phyloP scores from a whole-genome alignment of 1,140 invertebrate genomes.

The Ruditapes philippinarum region DNA sequence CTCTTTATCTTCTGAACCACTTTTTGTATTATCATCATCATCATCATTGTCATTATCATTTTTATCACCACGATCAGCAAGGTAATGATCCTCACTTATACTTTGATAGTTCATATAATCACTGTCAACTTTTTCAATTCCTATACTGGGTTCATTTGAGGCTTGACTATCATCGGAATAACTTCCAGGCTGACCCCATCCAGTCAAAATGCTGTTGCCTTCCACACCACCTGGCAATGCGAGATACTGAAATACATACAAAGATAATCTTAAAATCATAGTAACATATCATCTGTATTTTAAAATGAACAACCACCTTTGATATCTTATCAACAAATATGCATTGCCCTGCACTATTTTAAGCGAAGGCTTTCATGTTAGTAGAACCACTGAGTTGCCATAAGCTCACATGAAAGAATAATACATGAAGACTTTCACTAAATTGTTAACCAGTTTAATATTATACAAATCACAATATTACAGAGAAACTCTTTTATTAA shows the following conservation, averaged over 20 bases:
- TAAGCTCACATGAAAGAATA: no score
- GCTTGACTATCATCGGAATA: background rate
- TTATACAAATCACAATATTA: no score
- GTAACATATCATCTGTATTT: no score
- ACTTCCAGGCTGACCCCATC: background rate
- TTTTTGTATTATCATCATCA: background rate
- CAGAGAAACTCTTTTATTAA: no score
- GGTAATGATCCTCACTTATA: background rate
- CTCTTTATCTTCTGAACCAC: constrained; percentile 66
- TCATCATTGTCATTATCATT: constrained; percentile 68
- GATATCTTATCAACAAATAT: no score
- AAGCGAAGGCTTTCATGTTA: no score
- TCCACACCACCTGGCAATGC: constrained; percentile 26
- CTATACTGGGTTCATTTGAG: background rate
- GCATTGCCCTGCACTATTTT: no score
- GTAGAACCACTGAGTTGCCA: no score
- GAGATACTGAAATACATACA: constrained; percentile 38
- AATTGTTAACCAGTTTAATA: no score
- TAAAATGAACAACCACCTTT: no score
- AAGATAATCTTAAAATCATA: no score
- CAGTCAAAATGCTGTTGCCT: background rate
- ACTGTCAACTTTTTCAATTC: background rate
- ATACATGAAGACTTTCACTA: no score
- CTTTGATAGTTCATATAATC: background rate
- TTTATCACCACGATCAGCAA: background rate